Conservation (phyloP, 2,797 vertebrate genomes). For the Vespertilio murinus region DNA sequence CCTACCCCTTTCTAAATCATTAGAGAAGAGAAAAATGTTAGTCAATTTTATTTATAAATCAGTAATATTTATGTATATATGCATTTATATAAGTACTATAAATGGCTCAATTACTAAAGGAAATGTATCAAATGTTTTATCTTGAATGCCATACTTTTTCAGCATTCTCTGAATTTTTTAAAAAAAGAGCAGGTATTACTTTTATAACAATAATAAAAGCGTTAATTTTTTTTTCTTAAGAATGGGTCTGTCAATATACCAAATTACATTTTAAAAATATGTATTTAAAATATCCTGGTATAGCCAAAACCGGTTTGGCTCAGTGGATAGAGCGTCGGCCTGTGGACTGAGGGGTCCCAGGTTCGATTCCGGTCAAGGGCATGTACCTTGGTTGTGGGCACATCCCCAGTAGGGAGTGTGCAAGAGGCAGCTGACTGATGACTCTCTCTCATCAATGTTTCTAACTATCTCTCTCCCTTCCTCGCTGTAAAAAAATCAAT, state of each 20-base stretch:
- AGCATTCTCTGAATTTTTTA: background rate
- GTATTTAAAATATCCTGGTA: background rate
- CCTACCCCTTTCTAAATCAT: background rate
- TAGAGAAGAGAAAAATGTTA: background rate
- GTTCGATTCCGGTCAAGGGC: too few relatives aligned
- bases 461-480: too few relatives aligned
- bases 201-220: background rate
- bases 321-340: too few relatives aligned
- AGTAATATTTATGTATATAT: background rate
- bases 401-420: too few relatives aligned
- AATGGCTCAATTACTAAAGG: background rate
- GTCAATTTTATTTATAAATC: background rate
- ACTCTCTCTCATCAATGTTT: too few relatives aligned
- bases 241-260: background rate
- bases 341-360: too few relatives aligned
- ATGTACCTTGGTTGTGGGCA: too few relatives aligned
- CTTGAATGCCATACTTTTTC: background rate
- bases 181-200: background rate
- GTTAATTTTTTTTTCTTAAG: too few relatives aligned
- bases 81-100: background rate
- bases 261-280: constrained; percentile 29
- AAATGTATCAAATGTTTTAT: constrained; percentile 34
- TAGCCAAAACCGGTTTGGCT: background rate
- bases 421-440: too few relatives aligned
- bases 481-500: too few relatives aligned